A percentile compares a stretch with the other conserved stretches of the same genome.
Conservation (phyloP, 2,113 vertebrate genomes). For the Dasyornis broadbenti region DNA sequence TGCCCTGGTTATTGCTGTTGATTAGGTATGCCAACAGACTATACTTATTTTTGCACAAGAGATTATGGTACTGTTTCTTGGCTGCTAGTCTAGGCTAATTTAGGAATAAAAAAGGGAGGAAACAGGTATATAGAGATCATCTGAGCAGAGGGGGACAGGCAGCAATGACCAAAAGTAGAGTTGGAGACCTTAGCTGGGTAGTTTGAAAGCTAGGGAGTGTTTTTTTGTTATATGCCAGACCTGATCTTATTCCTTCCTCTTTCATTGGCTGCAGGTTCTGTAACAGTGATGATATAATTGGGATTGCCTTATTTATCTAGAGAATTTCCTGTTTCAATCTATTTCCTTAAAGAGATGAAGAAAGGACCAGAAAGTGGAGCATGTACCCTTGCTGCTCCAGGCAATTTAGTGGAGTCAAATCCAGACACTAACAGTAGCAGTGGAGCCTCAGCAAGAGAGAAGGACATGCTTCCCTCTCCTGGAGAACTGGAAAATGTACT, state of each 20-base stretch:
- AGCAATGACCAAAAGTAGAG: neutral
- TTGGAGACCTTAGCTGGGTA: neutral
- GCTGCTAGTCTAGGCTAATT: neutral
- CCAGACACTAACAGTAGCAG: neutral
- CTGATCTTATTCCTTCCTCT: neutral
- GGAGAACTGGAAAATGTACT: neutral
- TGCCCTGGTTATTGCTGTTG: neutral
- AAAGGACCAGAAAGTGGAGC: neutral
- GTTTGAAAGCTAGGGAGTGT: neutral
- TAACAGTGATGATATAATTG: neutral
- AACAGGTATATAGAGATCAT: neutral
- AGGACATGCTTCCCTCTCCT: neutral
- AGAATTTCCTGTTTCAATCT: neutral
- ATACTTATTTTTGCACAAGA: neutral
- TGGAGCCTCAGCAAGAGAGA: neutral
- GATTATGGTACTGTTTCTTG: neutral
- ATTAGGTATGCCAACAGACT: neutral
- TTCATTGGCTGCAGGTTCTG: neutral
- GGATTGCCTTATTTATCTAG: neutral
- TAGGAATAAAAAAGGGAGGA: neutral
- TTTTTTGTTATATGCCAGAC: neutral
- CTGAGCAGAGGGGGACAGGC: neutral
- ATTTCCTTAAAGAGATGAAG: conserved; percentile 30
- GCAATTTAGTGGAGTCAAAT: neutral
- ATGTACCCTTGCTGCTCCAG: neutral